Conservation (phyloP, 2,113 vertebrate species). For the Poeciliopsis turrubarensis region DNA sequence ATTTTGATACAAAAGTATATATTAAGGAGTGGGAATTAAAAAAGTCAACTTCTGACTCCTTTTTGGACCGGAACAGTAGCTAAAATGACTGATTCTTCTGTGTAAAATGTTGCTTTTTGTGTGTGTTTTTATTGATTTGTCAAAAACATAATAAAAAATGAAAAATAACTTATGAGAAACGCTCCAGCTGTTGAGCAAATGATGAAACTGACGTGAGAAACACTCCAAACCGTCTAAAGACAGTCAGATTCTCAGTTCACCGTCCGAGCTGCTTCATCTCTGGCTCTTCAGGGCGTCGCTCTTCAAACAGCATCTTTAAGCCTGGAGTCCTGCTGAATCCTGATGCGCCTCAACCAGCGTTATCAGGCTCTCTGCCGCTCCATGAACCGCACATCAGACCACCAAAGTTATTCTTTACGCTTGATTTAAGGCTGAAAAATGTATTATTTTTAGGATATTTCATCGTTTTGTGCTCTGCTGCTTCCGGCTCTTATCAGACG, state of each 20-base stretch:
- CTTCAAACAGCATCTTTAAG: background rate
- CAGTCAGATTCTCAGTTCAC: background rate
- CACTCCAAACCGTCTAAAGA: too few species aligned
- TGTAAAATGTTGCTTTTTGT: too few species aligned
- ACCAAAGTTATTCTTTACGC: background rate
- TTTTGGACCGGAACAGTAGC: too few species aligned
- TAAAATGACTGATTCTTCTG: too few species aligned
- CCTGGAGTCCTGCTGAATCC: background rate
- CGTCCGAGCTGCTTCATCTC: background rate
- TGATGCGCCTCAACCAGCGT: background rate
- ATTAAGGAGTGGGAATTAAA: too few species aligned
- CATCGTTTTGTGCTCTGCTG: background rate
- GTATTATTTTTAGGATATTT: background rate
- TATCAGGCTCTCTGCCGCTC: background rate
- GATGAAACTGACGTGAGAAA: too few species aligned
- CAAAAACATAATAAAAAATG: too few species aligned
- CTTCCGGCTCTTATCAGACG: background rate
- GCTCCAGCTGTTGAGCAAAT: too few species aligned
- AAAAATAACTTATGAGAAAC: too few species aligned
- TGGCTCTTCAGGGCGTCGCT: conserved; percentile 3
- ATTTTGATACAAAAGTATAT: too few species aligned
- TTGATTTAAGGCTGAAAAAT: conserved; percentile 3
- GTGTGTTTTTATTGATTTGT: too few species aligned
- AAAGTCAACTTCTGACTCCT: too few species aligned
- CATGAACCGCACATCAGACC: background rate